Evolutionary conservation across 2,797 vertebrate genomes (phyloP).

Genomic region (Gallinago stenura): DNA sequence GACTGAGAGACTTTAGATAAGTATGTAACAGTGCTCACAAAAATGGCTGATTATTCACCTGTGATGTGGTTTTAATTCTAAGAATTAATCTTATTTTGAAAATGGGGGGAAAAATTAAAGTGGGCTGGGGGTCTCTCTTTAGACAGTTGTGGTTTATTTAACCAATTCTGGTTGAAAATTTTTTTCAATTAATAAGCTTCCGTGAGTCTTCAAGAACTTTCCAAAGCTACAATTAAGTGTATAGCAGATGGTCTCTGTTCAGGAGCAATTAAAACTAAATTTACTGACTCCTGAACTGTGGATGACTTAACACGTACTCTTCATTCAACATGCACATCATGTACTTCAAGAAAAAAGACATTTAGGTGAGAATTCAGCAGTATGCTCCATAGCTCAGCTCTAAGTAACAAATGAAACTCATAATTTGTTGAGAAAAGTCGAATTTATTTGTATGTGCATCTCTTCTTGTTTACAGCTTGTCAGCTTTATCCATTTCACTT

Average conservation of each 20-base stretch:
- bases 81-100: background rate
- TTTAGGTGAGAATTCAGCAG: background rate
- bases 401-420: background rate
- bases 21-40: background rate
- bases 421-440: background rate
- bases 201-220: constrained; percentile 21
- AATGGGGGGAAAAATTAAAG: background rate
- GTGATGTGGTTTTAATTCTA: background rate
- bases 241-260: constrained; percentile 49
- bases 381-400: background rate
- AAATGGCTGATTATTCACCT: background rate
- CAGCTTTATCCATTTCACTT: background rate
- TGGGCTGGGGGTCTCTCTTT: background rate
- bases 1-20: background rate
- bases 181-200: background rate
- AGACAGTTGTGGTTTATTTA: background rate
- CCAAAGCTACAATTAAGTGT: background rate
- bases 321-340: background rate
- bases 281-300: constrained; percentile 45
- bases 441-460: background rate
- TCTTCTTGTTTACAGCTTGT: background rate
- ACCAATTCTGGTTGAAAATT: background rate
- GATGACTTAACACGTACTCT: background rate
- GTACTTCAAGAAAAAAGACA: background rate
- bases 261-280: constrained; percentile 63